phyloP scores from a whole-genome alignment of 2,888 invertebrate genomes.

The Polylopha cassiicola region DNA sequence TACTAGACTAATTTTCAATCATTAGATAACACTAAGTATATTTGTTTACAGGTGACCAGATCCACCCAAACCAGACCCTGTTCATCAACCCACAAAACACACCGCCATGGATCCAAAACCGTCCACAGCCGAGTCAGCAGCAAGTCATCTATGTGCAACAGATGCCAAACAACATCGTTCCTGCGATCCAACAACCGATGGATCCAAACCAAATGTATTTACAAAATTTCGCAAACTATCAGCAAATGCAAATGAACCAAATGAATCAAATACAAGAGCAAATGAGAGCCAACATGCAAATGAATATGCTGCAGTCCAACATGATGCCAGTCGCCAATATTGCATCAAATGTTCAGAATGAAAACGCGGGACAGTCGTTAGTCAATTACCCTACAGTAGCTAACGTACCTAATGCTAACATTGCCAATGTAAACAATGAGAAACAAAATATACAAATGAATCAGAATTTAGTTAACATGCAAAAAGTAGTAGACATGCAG shows the following conservation, averaged over 20 bases:
- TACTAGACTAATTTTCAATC: too few relatives aligned
- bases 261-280: constrained; percentile 30
- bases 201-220: constrained; percentile 57
- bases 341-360: constrained; percentile 13
- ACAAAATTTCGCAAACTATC: constrained; percentile 43
- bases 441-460: too few relatives aligned
- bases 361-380: too few relatives aligned
- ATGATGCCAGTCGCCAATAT: constrained; percentile 28
- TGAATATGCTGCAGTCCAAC: constrained; percentile 34
- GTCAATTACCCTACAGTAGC: constrained; percentile 22
- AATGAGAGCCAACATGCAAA: constrained; percentile 29
- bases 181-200: constrained; percentile 47
- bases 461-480: constrained; percentile 18
- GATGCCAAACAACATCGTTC: constrained; percentile 49
- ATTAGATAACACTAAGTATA: not conserved
- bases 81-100: constrained; percentile 62
- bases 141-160: constrained; percentile 64
- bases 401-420: constrained; percentile 18
- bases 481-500: constrained; percentile 14
- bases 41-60: constrained; percentile 53
- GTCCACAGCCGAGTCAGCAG: constrained; percentile 46
- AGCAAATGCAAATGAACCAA: constrained; percentile 51
- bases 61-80: constrained; percentile 55
- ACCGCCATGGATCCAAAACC: constrained; percentile 66
- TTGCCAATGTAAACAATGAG: too few relatives aligned